These are phyloP conservation scores for Lepidocyrtinus sp. DNA, from an alignment of 2,888 invertebrate genomes.

Conservation along the genomic window DNA sequence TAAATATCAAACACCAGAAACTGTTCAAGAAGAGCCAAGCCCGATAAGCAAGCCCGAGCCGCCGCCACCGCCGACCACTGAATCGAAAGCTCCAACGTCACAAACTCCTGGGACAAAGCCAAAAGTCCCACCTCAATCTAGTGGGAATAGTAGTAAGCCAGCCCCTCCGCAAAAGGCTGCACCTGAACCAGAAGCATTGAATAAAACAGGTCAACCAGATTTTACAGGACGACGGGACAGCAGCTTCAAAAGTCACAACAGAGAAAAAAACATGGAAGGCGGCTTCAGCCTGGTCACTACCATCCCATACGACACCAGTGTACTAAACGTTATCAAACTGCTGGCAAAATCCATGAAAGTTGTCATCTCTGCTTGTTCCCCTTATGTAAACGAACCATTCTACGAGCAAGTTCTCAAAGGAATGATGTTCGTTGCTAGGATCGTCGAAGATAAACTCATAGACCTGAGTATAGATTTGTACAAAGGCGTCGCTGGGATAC, in stretches of 20 bases:
- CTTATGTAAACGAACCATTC: constrained; percentile 17
- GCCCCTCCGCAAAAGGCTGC: too few relatives aligned
- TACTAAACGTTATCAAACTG: constrained; percentile 32
- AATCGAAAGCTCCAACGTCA: not conserved
- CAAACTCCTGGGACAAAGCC: not conserved
- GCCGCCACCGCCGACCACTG: too few relatives aligned
- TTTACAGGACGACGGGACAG: not conserved
- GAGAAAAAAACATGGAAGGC: not conserved
- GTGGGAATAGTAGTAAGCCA: too few relatives aligned
- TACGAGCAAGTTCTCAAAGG: constrained; percentile 39
- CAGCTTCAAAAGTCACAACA: not conserved
- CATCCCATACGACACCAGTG: not conserved
- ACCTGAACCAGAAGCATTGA: not conserved
- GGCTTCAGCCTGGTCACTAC: not conserved
- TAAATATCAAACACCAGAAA: too few relatives aligned
- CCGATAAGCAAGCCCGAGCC: too few relatives aligned
- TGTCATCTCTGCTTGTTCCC: not conserved
- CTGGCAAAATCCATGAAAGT: constrained; percentile 39
- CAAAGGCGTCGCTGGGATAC: not conserved
- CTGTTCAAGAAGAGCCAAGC: too few relatives aligned
- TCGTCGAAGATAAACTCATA: constrained; percentile 8
- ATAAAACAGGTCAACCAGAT: not conserved
- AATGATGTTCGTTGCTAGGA: constrained; percentile 29
- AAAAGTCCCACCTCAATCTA: not conserved
- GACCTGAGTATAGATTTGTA: constrained; percentile 31